Percentiles rank a stretch among this genome's conserved stretches.
Evolutionary conservation across 2,888 invertebrate species (phyloP).

Genomic region (Luperina testacea): DNA sequence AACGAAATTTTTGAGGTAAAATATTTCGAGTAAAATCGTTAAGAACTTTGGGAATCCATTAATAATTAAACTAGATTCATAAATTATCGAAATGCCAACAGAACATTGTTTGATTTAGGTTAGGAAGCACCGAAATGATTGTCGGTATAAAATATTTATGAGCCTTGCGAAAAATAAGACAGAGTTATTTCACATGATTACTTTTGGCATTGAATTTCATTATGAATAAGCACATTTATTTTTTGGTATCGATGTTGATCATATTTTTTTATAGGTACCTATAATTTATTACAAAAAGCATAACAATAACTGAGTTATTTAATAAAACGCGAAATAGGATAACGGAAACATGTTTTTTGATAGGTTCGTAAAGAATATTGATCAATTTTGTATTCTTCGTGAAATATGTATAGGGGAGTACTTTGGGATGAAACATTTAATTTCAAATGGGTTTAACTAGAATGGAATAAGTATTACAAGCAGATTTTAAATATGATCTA

Average conservation of each 20-base stretch:
- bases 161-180: background rate
- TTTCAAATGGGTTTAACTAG: background rate
- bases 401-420: background rate
- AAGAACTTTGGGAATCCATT: conserved; percentile 38
- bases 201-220: conserved; percentile 1
- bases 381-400: background rate
- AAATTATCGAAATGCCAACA: conserved; percentile 40
- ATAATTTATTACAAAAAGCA: background rate
- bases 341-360: background rate
- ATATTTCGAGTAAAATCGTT: conserved; percentile 42
- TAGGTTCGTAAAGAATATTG: background rate
- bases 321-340: background rate
- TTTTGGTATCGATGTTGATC: background rate
- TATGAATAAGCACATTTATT: background rate
- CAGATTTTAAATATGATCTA: background rate
- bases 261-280: background rate
- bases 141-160: background rate
- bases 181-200: conserved; percentile 9
- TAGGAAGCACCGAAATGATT: background rate
- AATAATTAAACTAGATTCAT: conserved; percentile 38
- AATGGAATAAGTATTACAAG: background rate
- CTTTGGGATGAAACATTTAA: background rate
- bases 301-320: conserved; percentile 1
- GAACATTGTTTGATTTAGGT: conserved; percentile 24
- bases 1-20: conserved; percentile 34